Conservation (phyloP, 2,113 vertebrate genomes). For the Trichomycterus rosablanca region DNA sequence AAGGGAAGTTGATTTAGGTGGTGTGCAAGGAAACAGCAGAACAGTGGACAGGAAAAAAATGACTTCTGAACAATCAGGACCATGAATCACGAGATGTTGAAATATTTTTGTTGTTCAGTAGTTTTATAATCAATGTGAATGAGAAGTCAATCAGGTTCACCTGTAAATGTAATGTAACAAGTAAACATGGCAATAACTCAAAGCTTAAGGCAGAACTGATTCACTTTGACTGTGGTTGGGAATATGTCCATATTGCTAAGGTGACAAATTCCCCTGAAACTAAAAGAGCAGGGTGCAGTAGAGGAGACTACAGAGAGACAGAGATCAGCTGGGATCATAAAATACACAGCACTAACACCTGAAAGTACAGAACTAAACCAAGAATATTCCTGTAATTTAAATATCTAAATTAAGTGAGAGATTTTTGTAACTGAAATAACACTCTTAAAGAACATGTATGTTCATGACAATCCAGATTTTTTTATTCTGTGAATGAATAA, state of each 20-base stretch:
- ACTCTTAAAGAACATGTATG: too few species aligned
- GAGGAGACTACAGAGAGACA: not conserved
- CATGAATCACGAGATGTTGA: slow-evolving; percentile 27
- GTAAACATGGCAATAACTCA: too few species aligned
- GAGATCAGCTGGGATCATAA: slow-evolving; percentile 1
- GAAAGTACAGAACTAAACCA: not conserved
- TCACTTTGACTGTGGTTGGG: slow-evolving; percentile 29
- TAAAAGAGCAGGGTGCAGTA: slow-evolving; percentile 1
- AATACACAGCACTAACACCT: not conserved
- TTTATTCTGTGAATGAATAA: too few species aligned
- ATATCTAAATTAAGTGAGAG: too few species aligned
- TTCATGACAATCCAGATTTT: too few species aligned
- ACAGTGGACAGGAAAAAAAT: slow-evolving; percentile 39
- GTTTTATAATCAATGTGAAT: too few species aligned
- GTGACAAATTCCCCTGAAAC: slow-evolving; percentile 61
- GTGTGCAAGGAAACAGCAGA: slow-evolving; percentile 38
- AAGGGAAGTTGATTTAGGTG: slow-evolving; percentile 38
- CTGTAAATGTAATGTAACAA: slow-evolving; percentile 11
- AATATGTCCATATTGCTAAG: slow-evolving; percentile 54
- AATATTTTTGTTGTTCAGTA: slow-evolving; percentile 20
- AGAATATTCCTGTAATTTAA: too few species aligned
- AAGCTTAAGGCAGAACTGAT: slow-evolving; percentile 43
- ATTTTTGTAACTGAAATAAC: too few species aligned
- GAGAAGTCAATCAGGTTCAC: not conserved
- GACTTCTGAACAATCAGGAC: slow-evolving; percentile 24